Base-by-base conservation (phyloP, 1,140 invertebrate species). In the Drosophila busckii region DNA sequence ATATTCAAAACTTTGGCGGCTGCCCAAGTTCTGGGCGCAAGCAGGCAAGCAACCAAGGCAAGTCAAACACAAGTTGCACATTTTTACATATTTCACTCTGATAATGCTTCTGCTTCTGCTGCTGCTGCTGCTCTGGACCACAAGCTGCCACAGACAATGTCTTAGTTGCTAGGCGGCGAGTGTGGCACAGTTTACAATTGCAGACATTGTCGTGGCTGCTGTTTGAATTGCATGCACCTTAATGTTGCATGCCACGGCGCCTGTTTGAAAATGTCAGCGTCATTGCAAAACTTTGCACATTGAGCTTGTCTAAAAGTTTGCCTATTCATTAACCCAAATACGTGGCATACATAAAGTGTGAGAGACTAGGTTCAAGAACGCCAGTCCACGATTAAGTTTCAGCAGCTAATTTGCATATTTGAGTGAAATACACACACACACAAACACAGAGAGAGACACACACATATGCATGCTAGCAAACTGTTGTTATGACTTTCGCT, bases 311-410 rank as follows among this genome's bases (percentile, higher is more conserved):
- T 61, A n/a, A 82, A 82, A 82, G 75, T 82, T 82, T 82, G 75
- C 63, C 75, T 75, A 82, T 82, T 82, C 75, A 82, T 82, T 82
- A 82, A 82, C 75, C 75, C 60, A 82, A 82, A 82, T 82, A 82
- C 42, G 15, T 42, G 44, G 15, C 15, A 9, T 20, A 12, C 28
- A 22, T 48, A 54, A 15, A 7, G 13, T 17, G 20, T 12, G 46
- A n/a, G 50, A 23, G 31, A 19, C 29, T 37, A 41, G 29, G 58
- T 34, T 46, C 46, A 73, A 69, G 64, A 63, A 42, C 53, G 58
- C 42, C 45, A 49, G 55, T 75, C 63, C 42, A 66, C 67, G 76
- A 54, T 53, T 52, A 80, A 80, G 54, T 70, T 80, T 71, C 54
- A 52, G 60, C 69, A 80, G 75, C 75, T 80, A 75, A 80, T 80